Base-by-base conservation (phyloP, 2,888 invertebrate genomes). In the Cheilosia variabilis region DNA sequence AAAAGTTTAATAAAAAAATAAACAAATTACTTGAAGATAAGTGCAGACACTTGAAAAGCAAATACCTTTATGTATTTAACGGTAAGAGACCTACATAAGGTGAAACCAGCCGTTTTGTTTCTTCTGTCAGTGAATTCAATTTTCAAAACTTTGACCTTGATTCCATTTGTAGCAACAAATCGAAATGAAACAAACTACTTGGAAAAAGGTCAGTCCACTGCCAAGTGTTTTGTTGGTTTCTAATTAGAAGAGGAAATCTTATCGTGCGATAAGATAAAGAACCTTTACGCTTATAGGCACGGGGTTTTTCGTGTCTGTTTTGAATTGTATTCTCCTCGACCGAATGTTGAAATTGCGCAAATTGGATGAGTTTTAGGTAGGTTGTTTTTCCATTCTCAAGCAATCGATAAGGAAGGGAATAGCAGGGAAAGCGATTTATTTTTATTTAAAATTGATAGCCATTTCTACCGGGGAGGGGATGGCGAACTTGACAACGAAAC, bases 141-240 rank as follows among this genome's bases (percentile, higher is more conserved):
- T 80, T 82, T 55, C 52, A 75, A 76, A 58, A 52, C 62, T 71
- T 37, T 83, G 79, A 84, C 83, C 83, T 84, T 84, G 83, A 84
- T 84, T 79, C 79, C 75, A 75, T 58, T 79, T 69, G 63, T 27
- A 47, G 68, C 62, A 78, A 68, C 57, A 43, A 73, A 58, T 82
- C 60, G 43, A 72, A 83, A 68, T 50, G 55, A 63, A 72, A 43
- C 19, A 37, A 34, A 58, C 57, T 53, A 58, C 17, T 55, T 24
- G 15, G n/a, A 43, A 55, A 68, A 41, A 66, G 41, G 41, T 43
- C 10, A 50, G 37, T 19, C 19, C 4, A 50, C 37, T 17, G 37
- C 13, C 58, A 19, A 41, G 52, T 34, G 43, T 41, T 22, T 60
- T 41, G 17, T 27, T 41, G 31, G 63, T 55, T 73, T 73, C 55